Base-by-base conservation (phyloP, 1,140 invertebrate species). In the Plectus sambesii region DNA sequence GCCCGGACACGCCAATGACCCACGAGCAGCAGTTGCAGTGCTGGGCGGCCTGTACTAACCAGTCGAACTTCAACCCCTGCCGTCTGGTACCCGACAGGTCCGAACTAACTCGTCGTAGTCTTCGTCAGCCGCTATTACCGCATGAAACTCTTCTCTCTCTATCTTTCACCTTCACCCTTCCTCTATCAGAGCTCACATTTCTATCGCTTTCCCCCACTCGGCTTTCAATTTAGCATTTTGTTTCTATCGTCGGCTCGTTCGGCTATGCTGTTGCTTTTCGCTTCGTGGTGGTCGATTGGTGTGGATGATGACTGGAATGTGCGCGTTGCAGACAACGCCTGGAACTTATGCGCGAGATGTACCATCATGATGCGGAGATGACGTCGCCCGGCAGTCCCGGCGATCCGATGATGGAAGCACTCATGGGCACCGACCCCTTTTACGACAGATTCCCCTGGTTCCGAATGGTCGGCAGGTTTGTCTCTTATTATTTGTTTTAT, bases 401-500 rank as follows among this genome's bases (percentile, higher is more conserved):
- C 38, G 57, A 62, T 26, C 51, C 49, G 12, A 52, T 44, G 74
- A 84, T 92, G 59, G 86, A 92, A 71, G 86, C 82, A 20, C 78
- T 92, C 37, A 90, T 86, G 24, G 87, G 87, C 15, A 86, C 86
- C 1, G 94, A 99, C 79, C 94, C 94, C 5, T 99, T 99, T 75
- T 98, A 98, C 68, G 94, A 99, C 72, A 77, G 94, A 53, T 99
- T 98, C 71, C 93, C 93, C 0, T 98, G 93, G 93, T 98, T 98
- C 78, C 80, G 90, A 63, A 80, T 97, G 72, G 87, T 98, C 53
- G 94, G 93, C 59, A 82, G 89, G 79, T 86, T 3, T 26, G 48
- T 55, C 52, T 5, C 37, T 23, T 17, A 22, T 51, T 50, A 2
- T 42, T 17, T 12, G 5, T 27, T 15, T 25, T 39, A 33, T 17